Base-by-base conservation (phyloP, 2,113 vertebrate species). In the Brienomyrus brachyistius region DNA sequence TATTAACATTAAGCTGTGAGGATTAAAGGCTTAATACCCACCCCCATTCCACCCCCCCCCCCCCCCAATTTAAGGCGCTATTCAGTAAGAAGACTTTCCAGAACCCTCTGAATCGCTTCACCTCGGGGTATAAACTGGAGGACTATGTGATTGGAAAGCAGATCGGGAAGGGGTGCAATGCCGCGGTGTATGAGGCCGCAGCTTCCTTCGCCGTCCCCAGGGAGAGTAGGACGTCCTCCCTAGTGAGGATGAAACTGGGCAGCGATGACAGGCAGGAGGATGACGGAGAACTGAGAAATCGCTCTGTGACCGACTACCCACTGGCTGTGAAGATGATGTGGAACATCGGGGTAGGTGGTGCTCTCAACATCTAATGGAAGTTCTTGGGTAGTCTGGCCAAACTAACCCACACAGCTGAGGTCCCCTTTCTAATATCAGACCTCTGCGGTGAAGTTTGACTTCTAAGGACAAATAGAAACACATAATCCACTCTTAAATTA, bases 111-210 rank as follows among this genome's bases (percentile, higher is more conserved):
- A 95, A 95, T 90, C 89, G 93, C 0, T 92, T 94, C 0, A 89
- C 91, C 88, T 95, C 95, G 56, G 98, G 98, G 89, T 98, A 98
- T 94, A 96, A 90, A 88, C 93, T 99, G 93, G 97, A 99, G 35
- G 98, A 99, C 1, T 99, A 98, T 35, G 91, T 96, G 43, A 97
- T 98, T 0, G 98, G 98, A 7, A 96, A 96, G 0, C 94, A 97
- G 94, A 94, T 99, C 0, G 98, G 98, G 89, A 98, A 98, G 94
- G 98, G 98, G 84, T 98, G 97, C 91, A 98, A 96, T 0, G 97
- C 97, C 0, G 97, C 96, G 0, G 98, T 99, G 66, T 98, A 99
- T 0, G 97, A 98, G 89, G 98, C 98, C 5, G 92, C 96, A 0
- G 89, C 96, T 89, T 94, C 94, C 1, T 94, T 93, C 35, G 54